These are phyloP conservation scores for Plemyria rubiginata DNA, from an alignment of 2,888 invertebrate genomes.

Conservation along the genomic window DNA sequence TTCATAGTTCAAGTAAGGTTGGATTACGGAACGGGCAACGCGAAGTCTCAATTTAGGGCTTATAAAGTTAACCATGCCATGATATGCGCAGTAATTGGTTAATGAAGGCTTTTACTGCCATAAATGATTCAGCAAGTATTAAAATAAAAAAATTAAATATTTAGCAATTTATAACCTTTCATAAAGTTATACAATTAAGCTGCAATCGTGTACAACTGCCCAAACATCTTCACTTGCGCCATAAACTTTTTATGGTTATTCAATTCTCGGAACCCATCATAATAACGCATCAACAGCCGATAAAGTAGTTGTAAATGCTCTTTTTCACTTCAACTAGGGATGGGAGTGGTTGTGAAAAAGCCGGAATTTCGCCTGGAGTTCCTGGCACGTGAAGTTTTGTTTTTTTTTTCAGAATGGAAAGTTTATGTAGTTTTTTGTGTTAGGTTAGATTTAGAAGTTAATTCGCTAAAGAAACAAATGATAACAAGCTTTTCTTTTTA, in stretches of 20 bases:
- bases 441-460: no score
- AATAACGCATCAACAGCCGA: conserved; percentile 47
- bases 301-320: conserved; percentile 43
- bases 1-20: no score
- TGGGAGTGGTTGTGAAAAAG: conserved; percentile 17
- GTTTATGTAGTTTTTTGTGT: no score
- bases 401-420: no score
- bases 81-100: background rate
- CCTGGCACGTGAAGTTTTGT: background rate
- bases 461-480: no score
- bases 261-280: conserved; percentile 58
- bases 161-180: conserved; percentile 17
- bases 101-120: background rate
- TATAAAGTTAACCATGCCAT: no score
- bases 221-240: conserved; percentile 31
- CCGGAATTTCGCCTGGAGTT: background rate
- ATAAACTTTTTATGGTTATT: conserved; percentile 48
- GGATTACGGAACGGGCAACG: no score
- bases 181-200: conserved; percentile 20
- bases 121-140: background rate
- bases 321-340: conserved; percentile 45
- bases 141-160: conserved; percentile 2
- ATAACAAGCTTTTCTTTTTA: no score
- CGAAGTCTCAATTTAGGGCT: no score
- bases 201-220: conserved; percentile 27